Conservation (phyloP, 2,888 invertebrate genomes). For the Psylliodes chrysocephalus region DNA sequence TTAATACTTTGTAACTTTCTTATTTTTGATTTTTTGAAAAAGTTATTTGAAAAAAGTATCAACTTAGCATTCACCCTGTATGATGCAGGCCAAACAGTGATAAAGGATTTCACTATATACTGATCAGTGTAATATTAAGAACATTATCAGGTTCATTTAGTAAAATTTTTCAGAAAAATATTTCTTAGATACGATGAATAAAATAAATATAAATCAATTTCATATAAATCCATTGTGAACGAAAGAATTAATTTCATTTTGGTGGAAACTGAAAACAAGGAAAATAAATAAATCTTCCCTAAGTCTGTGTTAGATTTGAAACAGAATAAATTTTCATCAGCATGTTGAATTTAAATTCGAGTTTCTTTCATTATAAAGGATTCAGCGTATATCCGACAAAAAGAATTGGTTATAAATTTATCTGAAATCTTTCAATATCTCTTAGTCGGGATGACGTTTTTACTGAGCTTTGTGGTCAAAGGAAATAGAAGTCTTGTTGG, state of each 20-base stretch:
- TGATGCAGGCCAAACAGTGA: too few species aligned
- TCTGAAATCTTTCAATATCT: conserved; percentile 26
- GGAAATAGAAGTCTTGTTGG: conserved; percentile 27
- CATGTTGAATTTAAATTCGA: conserved; percentile 11
- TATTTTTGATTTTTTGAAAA: too few species aligned
- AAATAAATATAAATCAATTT: not conserved
- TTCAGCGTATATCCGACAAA: conserved; percentile 19
- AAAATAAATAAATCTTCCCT: conserved; percentile 1
- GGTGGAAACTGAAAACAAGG: not conserved
- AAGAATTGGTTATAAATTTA: conserved; percentile 33
- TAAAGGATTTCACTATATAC: too few species aligned
- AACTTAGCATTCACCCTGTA: too few species aligned
- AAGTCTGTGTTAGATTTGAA: not conserved
- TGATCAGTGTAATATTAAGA: too few species aligned
- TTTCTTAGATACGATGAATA: too few species aligned
- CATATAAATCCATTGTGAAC: not conserved
- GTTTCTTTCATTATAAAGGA: conserved; percentile 26
- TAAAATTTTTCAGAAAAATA: too few species aligned
- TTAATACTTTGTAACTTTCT: too few species aligned
- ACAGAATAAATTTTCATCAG: conserved; percentile 6
- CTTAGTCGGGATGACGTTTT: conserved; percentile 21
- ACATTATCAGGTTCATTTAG: too few species aligned
- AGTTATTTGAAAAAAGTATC: too few species aligned
- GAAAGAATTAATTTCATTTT: not conserved
- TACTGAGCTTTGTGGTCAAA: conserved; percentile 33